Evolutionary conservation across 2,888 invertebrate genomes (phyloP), one percentile per base, ranked within the genome.

Genomic region (Augochlorella aurata): DNA sequence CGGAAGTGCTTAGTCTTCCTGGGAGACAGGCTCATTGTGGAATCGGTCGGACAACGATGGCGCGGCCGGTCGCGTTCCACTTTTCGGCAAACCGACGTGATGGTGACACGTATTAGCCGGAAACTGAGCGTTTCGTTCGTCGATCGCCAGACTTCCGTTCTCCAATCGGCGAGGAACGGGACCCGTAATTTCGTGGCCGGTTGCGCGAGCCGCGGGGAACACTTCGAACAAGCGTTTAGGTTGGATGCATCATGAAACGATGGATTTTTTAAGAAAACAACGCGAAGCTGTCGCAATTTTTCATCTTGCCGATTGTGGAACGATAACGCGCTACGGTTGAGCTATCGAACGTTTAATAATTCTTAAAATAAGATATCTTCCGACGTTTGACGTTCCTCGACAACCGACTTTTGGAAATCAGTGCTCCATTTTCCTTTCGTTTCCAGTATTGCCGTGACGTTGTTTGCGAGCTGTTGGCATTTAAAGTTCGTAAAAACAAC

Each of bases 1-100:
- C 84, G 84, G 84, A 84, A 81, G 81, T 77, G 65, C 74, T 66
- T 77, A 69, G 58, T 74, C 69, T 66, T 45, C 54, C n/a, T 54
- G 45, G 63, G 38, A 49, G 50, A 29, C 44, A 65, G 66, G 29
- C 72, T 66, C 72, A 77, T 81, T 69, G 52, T 68, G 84, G 44
- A 77, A 76, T 76, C 74, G 54, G 52, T 18, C 21, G 81, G 83
- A 70, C 58, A 29, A 58, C 68, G 58, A 58, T 24, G 75, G 58
- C 38, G 38, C 38, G 38, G 38, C 38, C 38, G 38, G 38, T 65
- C 72, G 68, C 70, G 81, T 76, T 77, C 81, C 68, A 85, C 84
- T 82, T 85, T 81, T 81, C 52, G 68, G 61, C 38, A 67, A 75
- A 58, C 45, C 65, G 44, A 63, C 58, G 12, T 21, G 24, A 54